Percentiles rank a stretch among this genome's conserved stretches.
phyloP scores from a whole-genome alignment of 2,888 invertebrate genomes.

The Caenorhabditis sp. region DNA sequence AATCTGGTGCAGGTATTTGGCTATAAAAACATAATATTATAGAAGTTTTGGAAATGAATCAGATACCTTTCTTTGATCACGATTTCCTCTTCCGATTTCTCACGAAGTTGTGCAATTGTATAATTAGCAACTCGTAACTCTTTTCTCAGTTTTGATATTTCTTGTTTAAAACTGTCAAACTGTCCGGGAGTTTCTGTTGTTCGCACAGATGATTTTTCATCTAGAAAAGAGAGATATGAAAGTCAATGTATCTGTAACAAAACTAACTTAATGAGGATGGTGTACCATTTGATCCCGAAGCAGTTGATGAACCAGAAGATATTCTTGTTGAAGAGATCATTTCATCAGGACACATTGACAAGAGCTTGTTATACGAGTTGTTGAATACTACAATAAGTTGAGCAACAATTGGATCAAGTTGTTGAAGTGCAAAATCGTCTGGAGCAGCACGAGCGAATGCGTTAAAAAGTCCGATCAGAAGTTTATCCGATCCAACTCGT shows the following conservation, averaged over 20 bases:
- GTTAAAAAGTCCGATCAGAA: conserved; percentile 65
- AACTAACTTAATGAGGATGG: conserved; percentile 8
- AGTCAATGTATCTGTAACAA: no score
- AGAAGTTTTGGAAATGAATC: no score
- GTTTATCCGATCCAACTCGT: conserved; percentile 71
- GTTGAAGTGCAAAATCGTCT: conserved; percentile 56
- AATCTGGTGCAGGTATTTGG: conserved; percentile 52
- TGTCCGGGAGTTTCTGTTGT: conserved; percentile 13
- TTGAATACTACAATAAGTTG: conserved; percentile 63
- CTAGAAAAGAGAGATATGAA: conserved; percentile 12
- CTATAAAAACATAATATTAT: no score
- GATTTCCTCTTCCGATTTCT: conserved; percentile 35
- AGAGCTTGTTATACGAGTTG: conserved; percentile 60
- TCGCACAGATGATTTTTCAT: conserved; percentile 26
- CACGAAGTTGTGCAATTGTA: conserved; percentile 34
- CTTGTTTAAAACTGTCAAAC: conserved; percentile 34
- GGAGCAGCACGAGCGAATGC: conserved; percentile 57
- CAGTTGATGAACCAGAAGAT: conserved; percentile 29
- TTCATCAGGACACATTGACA: conserved; percentile 45
- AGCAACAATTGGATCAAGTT: conserved; percentile 64
- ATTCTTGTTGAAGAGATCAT: conserved; percentile 15
- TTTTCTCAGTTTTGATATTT: conserved; percentile 39
- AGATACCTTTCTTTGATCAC: conserved; percentile 32
- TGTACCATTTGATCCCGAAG: conserved; percentile 29
- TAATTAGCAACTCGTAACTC: conserved; percentile 38